Evolutionary conservation across 2,888 invertebrate species (phyloP), one percentile per base, ranked within the genome.

Genomic region (Micoletzkya japonica): DNA sequence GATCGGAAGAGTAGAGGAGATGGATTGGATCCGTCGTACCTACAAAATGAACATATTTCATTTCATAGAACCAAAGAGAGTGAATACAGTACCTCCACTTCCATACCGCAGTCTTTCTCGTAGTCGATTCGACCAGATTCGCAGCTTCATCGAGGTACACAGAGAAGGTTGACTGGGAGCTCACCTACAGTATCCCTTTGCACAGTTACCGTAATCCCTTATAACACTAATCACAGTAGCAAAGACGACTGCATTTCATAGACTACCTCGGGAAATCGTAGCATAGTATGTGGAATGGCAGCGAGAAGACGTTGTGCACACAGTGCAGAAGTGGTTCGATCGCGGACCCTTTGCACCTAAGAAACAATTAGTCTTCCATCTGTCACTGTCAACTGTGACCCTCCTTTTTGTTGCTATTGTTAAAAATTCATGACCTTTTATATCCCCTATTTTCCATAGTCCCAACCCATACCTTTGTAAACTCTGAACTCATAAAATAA

Each of bases 271-370:
- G 59, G 37, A 54, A 72, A 75, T 1, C 71, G 73, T 10, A 70
- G 64, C 73, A 77, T 75, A 49, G 75, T 74, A 6, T 60, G 50
- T 20, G 79, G 79, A 24, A 79, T 72, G 57, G 77, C 77, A n/a
- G 73, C 73, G 4, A 79, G 70, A 34, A 75, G 72, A 20, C 73
- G 60, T 32, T 76, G 67, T 6, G 79, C 73, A 4, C 76, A 36
- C 3, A 56, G 34, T n/a, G 63, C 59, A 17, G 59, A 36, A 36
- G 34, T 30, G 36, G 60, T 32, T 1, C 69, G 58, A 20, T 69
- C 69, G 52, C 69, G 69, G 0, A 69, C 69, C 6, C 69, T 44
- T n/a, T 57, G 20, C 17, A 68, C 57, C 68, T 68, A 49, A 32
- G n/a, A n/a, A n/a, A n/a, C n/a, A n/a, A n/a, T n/a, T n/a, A n/a